Evolutionary conservation across 1,140 invertebrate genomes (phyloP).

Genomic region (Cydia splendana): DNA sequence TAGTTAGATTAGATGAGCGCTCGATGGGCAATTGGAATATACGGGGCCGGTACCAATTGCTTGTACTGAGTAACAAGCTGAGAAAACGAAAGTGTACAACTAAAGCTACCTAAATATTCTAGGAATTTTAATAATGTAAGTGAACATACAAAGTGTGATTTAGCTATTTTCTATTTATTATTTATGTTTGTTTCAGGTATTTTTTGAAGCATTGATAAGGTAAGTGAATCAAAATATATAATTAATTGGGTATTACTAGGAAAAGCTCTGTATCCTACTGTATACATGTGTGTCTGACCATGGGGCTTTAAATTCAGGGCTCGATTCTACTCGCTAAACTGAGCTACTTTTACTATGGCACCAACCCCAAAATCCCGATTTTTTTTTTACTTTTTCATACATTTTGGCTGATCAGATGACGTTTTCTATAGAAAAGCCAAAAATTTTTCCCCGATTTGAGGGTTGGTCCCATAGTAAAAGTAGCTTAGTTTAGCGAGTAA

Average conservation of each 20-base stretch:
- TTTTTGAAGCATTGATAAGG: not conserved
- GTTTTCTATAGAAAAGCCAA: no score
- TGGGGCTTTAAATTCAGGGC: no score
- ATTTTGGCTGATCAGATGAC: no score
- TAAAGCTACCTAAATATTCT: not conserved
- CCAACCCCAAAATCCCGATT: no score
- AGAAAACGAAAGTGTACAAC: conserved; percentile 15
- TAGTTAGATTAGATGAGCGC: not conserved
- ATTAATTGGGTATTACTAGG: not conserved
- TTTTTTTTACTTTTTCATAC: no score
- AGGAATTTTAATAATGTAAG: conserved; percentile 19
- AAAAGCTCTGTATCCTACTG: no score
- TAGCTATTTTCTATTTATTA: not conserved
- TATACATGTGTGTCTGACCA: no score
- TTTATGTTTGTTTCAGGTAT: not conserved
- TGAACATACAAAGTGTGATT: not conserved
- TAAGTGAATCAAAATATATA: not conserved
- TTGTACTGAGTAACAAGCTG: not conserved
- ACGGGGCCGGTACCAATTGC: not conserved
- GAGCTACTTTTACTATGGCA: no score
- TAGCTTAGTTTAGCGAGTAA: no score
- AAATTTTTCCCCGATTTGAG: no score
- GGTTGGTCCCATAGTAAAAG: no score
- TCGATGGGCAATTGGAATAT: not conserved
- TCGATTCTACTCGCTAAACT: no score